Base-by-base conservation (phyloP, 2,113 vertebrate genomes). In the Hassar affinis region DNA sequence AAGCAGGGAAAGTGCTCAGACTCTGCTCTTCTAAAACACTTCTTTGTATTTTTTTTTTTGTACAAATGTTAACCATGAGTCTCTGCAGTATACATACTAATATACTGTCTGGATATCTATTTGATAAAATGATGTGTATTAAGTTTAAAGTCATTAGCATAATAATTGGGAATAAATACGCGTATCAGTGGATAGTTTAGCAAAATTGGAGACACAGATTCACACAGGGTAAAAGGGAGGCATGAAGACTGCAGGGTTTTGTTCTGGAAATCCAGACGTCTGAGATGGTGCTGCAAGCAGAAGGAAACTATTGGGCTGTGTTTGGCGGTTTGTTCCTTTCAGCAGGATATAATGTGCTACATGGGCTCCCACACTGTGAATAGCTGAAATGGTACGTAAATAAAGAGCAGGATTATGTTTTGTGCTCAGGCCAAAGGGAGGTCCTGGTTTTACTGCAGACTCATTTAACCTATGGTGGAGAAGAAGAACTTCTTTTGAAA, bases 361-460 rank as follows among this genome's bases (percentile, higher is more conserved):
- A 56, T 11, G 6, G 78, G 35, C 77, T 81, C 66, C 47, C 33
- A 82, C 71, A 74, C 56, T 51, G 20, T 75, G 54, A 56, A 78
- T 72, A 71, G 78, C 83, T 81, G 64, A 86, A 85, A 85, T 88
- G 80, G 33, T 78, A 80, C 45, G 71, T 80, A 85, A 83, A 86
- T 85, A 86, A 85, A 86, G 77, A 51, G 59, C 45, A 12, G 80
- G 76, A 77, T 72, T 85, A 78, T 79, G 49, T 79, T 72, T 35
- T 20, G 22, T 42, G 30, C 52, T 42, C 66, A 54, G 77, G 35
- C 35, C 61, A 66, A 80, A 75, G 42, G 66, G 57, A 62, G 57
- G 66, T 79, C 74, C 66, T 59, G 81, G 45, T 33, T 71, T 57
- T 42, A 30, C 2, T 6, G 35, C 14, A 71, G 72, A 85, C 25